phyloP scores from a whole-genome alignment of 2,888 invertebrate genomes.

The Brenthis hecate region DNA sequence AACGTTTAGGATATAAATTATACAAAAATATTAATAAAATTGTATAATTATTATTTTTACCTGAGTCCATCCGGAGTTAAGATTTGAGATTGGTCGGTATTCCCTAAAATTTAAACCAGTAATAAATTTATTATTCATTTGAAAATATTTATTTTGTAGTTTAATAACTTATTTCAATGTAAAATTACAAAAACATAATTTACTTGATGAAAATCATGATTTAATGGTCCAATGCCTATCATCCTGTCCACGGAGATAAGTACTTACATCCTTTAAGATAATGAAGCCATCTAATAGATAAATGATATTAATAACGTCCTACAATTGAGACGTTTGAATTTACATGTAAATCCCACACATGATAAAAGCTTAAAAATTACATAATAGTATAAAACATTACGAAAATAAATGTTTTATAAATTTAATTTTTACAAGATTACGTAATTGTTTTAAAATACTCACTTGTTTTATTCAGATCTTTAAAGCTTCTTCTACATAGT shows the following conservation, averaged over 20 bases:
- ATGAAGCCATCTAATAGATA: conserved; percentile 24
- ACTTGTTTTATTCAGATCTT: too few species aligned
- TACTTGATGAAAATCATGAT: conserved; percentile 7
- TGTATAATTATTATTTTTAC: not conserved
- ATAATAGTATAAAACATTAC: too few species aligned
- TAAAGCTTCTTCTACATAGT: too few species aligned
- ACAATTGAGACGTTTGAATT: conserved; percentile 9
- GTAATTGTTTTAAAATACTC: too few species aligned
- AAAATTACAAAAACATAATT: too few species aligned
- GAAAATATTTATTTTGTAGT: too few species aligned
- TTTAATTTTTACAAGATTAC: too few species aligned
- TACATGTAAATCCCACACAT: not conserved
- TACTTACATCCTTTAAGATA: conserved; percentile 31
- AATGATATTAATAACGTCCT: conserved; percentile 18
- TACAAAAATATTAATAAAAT: too few species aligned
- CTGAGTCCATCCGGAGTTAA: not conserved
- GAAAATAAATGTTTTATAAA: too few species aligned
- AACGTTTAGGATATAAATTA: not conserved
- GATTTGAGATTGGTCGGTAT: not conserved
- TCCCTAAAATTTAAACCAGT: not conserved
- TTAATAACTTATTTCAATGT: too few species aligned
- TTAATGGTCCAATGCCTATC: conserved; percentile 20
- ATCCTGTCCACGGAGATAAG: conserved; percentile 31
- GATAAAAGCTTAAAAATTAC: not conserved
- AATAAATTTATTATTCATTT: too few species aligned